Conservation (phyloP, 2,797 vertebrate genomes). For the Lacerta viridis region DNA sequence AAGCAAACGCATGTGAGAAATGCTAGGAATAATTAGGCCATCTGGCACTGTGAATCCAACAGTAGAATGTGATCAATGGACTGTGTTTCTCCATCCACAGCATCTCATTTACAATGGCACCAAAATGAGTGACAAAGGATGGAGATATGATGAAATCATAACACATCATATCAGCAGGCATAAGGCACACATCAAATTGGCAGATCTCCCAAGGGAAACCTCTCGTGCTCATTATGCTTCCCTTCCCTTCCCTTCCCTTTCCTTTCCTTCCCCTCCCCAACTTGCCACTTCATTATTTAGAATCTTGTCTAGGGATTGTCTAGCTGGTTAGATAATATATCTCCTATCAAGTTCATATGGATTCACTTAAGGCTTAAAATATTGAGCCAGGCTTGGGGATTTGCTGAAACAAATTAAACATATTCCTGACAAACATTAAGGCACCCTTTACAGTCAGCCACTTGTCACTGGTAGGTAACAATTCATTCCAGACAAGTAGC, state of each 20-base stretch:
- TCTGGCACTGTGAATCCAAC: slow-evolving; percentile 35
- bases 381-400: background rate
- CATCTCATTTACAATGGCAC: slow-evolving; percentile 45
- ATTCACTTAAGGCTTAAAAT: slow-evolving; percentile 24
- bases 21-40: slow-evolving; percentile 54
- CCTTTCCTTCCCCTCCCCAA: slow-evolving; percentile 10
- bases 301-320: slow-evolving; percentile 35
- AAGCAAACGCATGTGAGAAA: slow-evolving; percentile 55
- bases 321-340: background rate
- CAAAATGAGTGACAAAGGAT: slow-evolving; percentile 42
- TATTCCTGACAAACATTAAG: background rate
- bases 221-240: slow-evolving; percentile 13
- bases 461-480: background rate
- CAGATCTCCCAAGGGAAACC: slow-evolving; percentile 3
- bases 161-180: slow-evolving; percentile 38
- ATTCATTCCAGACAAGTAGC: background rate
- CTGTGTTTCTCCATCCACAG: slow-evolving; percentile 30
- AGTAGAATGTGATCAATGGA: slow-evolving; percentile 56
- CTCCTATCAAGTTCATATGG: slow-evolving; percentile 4
- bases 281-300: slow-evolving; percentile 38
- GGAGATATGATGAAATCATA: slow-evolving; percentile 44
- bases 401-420: slow-evolving; percentile 27
- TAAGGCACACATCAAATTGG: slow-evolving; percentile 14
- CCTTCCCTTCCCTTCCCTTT: background rate
- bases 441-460: background rate